A percentile compares a stretch with the other conserved stretches of the same genome.
These are phyloP conservation scores for Melieria omissa DNA, from an alignment of 2,888 invertebrate genomes.

Conservation along the genomic window DNA sequence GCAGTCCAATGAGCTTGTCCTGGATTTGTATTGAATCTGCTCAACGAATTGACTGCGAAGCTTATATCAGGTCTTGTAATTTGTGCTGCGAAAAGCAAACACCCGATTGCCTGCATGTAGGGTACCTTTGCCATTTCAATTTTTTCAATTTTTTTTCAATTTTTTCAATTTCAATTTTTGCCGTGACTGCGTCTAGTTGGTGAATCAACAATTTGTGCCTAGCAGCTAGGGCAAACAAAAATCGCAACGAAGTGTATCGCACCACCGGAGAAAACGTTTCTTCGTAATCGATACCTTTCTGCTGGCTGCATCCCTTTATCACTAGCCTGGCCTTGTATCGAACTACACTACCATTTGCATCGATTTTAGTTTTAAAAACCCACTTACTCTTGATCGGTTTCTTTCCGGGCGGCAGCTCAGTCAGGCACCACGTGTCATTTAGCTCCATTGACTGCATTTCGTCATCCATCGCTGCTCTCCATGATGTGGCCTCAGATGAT, in stretches of 20 bases:
- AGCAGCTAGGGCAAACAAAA: constrained; percentile 36
- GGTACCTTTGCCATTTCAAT: constrained; percentile 21
- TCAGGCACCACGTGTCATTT: constrained; percentile 2
- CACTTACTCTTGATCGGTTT: constrained; percentile 4
- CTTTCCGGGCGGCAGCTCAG: constrained; percentile 3
- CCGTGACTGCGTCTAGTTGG: constrained; percentile 41
- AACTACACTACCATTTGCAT: constrained; percentile 1
- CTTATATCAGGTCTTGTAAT: constrained; percentile 31
- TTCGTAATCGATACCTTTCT: constrained; percentile 30
- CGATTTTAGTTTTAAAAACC: neutral
- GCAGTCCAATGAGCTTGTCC: constrained; percentile 20
- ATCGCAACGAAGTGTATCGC: constrained; percentile 36
- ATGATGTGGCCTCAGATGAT: neutral
- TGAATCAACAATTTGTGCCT: constrained; percentile 40
- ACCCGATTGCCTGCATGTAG: constrained; percentile 38
- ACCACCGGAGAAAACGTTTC: constrained; percentile 25
- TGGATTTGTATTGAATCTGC: constrained; percentile 33
- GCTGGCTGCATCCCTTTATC: constrained; percentile 17
- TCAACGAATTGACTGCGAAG: constrained; percentile 33
- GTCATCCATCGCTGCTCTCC: constrained; percentile 13
- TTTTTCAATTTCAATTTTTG: no score
- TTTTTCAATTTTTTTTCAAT: no score
- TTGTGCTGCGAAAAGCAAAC: constrained; percentile 40
- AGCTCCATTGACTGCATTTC: constrained; percentile 11
- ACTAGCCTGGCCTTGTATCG: constrained; percentile 33